Evolutionary conservation across 2,888 invertebrate species (phyloP).

Genomic region (Polyommatus icarus): DNA sequence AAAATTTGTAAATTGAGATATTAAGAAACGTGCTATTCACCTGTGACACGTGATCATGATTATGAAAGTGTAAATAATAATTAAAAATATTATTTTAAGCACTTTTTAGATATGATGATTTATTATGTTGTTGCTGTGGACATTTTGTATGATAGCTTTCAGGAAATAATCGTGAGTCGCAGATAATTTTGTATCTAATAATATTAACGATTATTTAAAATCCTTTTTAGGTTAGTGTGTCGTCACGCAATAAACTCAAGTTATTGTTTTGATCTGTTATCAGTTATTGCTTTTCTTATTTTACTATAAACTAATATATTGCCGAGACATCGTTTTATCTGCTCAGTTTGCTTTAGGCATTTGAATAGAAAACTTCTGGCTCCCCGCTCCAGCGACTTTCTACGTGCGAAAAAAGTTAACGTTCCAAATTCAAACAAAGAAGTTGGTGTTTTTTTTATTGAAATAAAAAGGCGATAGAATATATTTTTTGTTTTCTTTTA

Average conservation of each 20-base stretch:
- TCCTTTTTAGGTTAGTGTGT: slow-evolving; percentile 2
- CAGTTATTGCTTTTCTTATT: slow-evolving; percentile 16
- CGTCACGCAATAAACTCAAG: slow-evolving; percentile 16
- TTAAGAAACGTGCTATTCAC: no score
- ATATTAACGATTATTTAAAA: not conserved
- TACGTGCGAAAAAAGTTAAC: slow-evolving; percentile 19
- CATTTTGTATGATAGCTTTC: not conserved
- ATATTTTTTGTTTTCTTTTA: not conserved
- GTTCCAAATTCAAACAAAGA: not conserved
- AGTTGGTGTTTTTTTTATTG: not conserved
- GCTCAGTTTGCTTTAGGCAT: slow-evolving; percentile 11
- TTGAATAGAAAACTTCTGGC: not conserved
- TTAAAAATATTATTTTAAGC: no score
- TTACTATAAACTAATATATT: slow-evolving; percentile 26
- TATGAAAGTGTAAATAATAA: not conserved
- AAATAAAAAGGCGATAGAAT: no score
- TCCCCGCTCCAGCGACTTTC: not conserved
- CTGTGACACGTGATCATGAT: no score
- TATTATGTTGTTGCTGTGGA: not conserved
- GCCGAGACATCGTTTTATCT: not conserved
- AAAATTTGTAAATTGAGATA: not conserved
- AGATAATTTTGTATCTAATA: not conserved
- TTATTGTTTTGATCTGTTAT: slow-evolving; percentile 27
- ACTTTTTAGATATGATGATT: no score
- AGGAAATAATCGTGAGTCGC: not conserved